phyloP scores from a whole-genome alignment of 1,140 invertebrate species.

The Diprion similis region DNA sequence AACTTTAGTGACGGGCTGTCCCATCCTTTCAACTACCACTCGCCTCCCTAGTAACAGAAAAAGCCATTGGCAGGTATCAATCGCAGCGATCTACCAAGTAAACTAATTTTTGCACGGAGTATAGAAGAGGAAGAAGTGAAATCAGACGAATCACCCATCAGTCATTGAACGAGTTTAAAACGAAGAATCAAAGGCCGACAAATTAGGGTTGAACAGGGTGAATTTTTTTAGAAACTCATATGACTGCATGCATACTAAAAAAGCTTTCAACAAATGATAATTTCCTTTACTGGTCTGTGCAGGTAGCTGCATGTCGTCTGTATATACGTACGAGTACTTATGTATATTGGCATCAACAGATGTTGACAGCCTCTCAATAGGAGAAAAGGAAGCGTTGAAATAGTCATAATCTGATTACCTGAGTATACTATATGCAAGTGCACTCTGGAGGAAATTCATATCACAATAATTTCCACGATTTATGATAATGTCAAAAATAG shows the following conservation, averaged over 20 bases:
- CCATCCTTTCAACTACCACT: conserved; percentile 65
- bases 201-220: background rate
- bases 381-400: no score
- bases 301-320: background rate
- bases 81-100: conserved; percentile 18
- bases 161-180: background rate
- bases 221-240: conserved; percentile 4
- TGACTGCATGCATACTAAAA: background rate
- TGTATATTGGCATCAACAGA: no score
- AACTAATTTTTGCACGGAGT: background rate
- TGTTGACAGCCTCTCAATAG: no score
- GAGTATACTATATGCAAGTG: no score
- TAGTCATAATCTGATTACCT: no score
- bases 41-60: conserved; percentile 75
- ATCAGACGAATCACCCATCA: background rate
- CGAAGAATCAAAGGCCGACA: background rate
- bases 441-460: no score
- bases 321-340: background rate
- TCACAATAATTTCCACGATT: no score
- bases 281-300: conserved; percentile 22
- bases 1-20: conserved; percentile 68
- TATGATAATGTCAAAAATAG: no score
- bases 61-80: conserved; percentile 78
- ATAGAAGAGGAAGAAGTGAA: background rate
- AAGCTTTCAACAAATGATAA: conserved; percentile 6